Evolutionary conservation across 2,888 invertebrate species (phyloP).

Genomic region (Camptogramma bilineatum): DNA sequence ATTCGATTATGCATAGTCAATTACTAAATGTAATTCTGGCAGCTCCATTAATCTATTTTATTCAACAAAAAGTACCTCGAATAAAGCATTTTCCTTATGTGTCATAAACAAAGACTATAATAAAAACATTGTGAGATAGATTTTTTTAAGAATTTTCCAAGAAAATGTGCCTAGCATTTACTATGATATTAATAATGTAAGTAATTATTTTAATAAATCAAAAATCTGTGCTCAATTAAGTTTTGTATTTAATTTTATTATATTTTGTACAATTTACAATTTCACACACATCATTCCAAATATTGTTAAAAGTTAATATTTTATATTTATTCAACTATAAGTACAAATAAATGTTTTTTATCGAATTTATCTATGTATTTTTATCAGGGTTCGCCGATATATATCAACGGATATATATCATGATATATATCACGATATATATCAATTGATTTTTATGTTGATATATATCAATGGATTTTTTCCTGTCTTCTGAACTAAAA

Average conservation of each 20-base stretch:
- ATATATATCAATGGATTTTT: too few species aligned
- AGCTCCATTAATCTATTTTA: neutral
- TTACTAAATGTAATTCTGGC: neutral
- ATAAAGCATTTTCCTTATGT: neutral
- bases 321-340: neutral
- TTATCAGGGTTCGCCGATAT: too few species aligned
- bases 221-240: slow-evolving; percentile 12
- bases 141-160: neutral
- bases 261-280: slow-evolving; percentile 16
- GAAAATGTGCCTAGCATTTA: neutral
- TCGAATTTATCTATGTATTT: slow-evolving; percentile 11
- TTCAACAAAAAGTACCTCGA: neutral
- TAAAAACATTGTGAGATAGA: too few species aligned
- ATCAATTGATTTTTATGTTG: too few species aligned
- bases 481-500: too few species aligned
- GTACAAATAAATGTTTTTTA: slow-evolving; percentile 7
- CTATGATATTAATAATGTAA: too few species aligned
- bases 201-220: neutral
- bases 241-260: neutral
- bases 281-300: slow-evolving; percentile 14
- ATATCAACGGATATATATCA: too few species aligned
- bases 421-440: too few species aligned
- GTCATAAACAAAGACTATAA: too few species aligned
- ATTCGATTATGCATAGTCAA: too few species aligned
- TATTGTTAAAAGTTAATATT: neutral